phyloP scores from a whole-genome alignment of 2,113 vertebrate genomes.

The Phalacrocorax carbo region DNA sequence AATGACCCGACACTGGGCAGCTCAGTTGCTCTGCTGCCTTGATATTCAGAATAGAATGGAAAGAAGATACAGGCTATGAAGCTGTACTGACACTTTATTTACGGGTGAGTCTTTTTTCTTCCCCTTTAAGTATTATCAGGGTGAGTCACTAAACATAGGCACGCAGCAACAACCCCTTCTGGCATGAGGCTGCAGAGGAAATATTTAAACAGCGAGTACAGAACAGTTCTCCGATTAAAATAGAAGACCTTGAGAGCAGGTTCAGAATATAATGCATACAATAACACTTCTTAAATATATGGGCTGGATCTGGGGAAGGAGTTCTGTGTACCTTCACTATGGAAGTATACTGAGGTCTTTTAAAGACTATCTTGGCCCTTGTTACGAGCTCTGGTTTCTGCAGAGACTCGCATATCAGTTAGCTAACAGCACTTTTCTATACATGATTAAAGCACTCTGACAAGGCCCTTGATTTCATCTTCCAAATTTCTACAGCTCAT shows the following conservation, averaged over 20 bases:
- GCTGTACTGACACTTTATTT: neutral
- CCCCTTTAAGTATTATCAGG: neutral
- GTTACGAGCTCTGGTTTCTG: conserved; percentile 33
- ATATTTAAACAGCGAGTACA: neutral
- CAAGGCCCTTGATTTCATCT: conserved; percentile 11
- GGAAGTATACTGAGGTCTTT: neutral
- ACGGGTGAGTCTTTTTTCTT: neutral
- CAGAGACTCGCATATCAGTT: neutral
- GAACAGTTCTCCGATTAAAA: neutral
- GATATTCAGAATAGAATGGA: neutral
- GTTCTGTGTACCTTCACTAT: neutral
- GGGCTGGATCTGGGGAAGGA: neutral
- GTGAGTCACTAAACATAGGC: conserved; percentile 4
- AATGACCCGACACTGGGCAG: neutral
- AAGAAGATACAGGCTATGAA: neutral
- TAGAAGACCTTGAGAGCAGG: neutral
- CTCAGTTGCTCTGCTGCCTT: neutral
- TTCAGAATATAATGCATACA: neutral
- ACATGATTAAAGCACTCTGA: conserved; percentile 36
- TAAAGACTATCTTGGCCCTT: neutral
- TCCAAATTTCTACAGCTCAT: conserved; percentile 46
- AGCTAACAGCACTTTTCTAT: conserved; percentile 12
- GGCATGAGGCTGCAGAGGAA: neutral
- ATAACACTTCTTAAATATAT: neutral
- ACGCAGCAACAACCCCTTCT: conserved; percentile 4